These are phyloP conservation scores for Neocrepidodera transversa DNA, from an alignment of 2,888 invertebrate species.

Conservation along the genomic window DNA sequence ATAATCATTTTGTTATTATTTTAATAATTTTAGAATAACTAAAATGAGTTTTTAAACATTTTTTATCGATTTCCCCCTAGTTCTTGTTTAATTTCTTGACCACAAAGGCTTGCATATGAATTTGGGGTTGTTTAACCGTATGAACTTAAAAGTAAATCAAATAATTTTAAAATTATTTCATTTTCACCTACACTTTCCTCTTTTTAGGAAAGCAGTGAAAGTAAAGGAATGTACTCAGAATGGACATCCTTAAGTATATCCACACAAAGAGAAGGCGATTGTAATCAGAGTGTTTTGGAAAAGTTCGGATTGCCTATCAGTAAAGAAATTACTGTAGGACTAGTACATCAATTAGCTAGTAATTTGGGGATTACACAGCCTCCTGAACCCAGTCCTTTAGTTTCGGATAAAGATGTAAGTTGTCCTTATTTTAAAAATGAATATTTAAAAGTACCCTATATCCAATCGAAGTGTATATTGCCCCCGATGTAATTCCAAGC, in stretches of 20 bases:
- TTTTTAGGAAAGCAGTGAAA: slow-evolving; percentile 66
- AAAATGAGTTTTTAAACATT: neutral
- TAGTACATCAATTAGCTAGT: slow-evolving; percentile 78
- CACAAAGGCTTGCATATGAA: slow-evolving; percentile 66
- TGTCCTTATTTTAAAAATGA: neutral
- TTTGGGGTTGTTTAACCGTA: slow-evolving; percentile 83
- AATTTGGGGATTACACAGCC: slow-evolving; percentile 78
- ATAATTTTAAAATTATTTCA: neutral
- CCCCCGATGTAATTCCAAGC: too few relatives aligned
- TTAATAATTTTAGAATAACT: too few relatives aligned
- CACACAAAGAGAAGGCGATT: slow-evolving; percentile 70
- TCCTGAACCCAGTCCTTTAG: slow-evolving; percentile 82
- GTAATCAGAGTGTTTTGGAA: slow-evolving; percentile 77
- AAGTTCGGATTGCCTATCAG: slow-evolving; percentile 77
- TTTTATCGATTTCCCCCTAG: neutral
- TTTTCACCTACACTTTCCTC: slow-evolving; percentile 10
- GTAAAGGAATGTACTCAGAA: slow-evolving; percentile 82
- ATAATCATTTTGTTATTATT: too few relatives aligned
- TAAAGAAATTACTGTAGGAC: slow-evolving; percentile 80
- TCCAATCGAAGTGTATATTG: too few relatives aligned
- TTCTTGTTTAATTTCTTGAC: neutral
- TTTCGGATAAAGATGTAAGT: slow-evolving; percentile 82
- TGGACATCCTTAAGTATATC: slow-evolving; percentile 77
- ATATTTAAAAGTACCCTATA: too few relatives aligned
- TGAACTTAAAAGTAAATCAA: slow-evolving; percentile 73